A percentile compares a stretch with the other conserved stretches of the same genome.
Evolutionary conservation across 1,140 invertebrate genomes (phyloP).

Genomic region (Harpegnathos saltator): DNA sequence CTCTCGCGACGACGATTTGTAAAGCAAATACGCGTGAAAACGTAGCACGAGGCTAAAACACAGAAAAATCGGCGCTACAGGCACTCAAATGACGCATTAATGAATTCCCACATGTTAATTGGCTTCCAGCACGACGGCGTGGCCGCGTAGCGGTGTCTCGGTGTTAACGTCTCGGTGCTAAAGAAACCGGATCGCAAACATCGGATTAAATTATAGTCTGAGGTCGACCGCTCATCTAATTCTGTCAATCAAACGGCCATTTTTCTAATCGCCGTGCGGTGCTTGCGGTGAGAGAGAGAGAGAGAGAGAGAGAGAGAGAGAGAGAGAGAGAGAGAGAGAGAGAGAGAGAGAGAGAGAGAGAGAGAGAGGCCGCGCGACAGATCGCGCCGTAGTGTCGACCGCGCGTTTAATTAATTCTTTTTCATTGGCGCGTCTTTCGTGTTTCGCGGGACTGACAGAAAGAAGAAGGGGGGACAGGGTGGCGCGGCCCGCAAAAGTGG

Average conservation of each 20-base stretch:
- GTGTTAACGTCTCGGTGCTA: not conserved
- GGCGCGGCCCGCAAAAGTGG: constrained; percentile 8
- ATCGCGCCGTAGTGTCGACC: constrained; percentile 36
- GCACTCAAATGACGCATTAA: not conserved
- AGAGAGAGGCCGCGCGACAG: constrained; percentile 36
- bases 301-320: no score
- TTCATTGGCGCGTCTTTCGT: constrained; percentile 14
- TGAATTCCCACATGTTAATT: constrained; percentile 23
- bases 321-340: no score
- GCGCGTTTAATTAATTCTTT: constrained; percentile 69
- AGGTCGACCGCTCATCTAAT: constrained; percentile 62
- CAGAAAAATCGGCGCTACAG: no score
- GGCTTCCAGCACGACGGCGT: not conserved
- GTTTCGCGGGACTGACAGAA: constrained; percentile 48
- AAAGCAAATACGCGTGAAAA: not conserved
- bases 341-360: no score
- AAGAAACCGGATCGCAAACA: constrained; percentile 44
- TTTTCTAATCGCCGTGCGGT: constrained; percentile 70
- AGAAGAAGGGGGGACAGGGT: not conserved
- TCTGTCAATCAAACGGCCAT: constrained; percentile 76
- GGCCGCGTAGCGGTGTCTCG: not conserved
- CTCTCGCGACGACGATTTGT: not conserved
- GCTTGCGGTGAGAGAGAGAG: constrained; percentile 63
- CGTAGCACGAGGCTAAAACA: no score
- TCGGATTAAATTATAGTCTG: constrained; percentile 56